Evolutionary conservation across 23 tunicate genomes (phyloP).

Genomic region (Halocynthia aurantium): DNA sequence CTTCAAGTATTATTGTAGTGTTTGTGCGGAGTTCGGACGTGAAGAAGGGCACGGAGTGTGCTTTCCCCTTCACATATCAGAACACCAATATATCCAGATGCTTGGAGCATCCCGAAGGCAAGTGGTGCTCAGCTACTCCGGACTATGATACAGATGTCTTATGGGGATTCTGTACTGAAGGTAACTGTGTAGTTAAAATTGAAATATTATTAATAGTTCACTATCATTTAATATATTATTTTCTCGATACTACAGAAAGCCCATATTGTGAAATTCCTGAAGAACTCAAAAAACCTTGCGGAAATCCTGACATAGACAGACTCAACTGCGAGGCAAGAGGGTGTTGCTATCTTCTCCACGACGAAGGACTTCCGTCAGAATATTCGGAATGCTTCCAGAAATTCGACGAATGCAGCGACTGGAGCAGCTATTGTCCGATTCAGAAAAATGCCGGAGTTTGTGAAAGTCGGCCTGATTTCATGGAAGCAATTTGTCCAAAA

Average conservation of each 20-base stretch:
- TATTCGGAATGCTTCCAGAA: constrained; percentile 55
- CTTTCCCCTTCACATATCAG: constrained; percentile 46
- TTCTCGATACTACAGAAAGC: constrained; percentile 24
- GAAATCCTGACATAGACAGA: constrained; percentile 31
- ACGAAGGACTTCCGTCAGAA: constrained; percentile 30
- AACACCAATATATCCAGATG: constrained; percentile 30
- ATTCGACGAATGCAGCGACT: constrained; percentile 53
- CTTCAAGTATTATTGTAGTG: constrained; percentile 27
- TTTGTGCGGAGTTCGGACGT: constrained; percentile 37
- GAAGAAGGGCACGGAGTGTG: constrained; percentile 50
- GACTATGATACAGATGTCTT: constrained; percentile 28
- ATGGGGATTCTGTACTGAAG: constrained; percentile 73
- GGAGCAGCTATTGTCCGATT: constrained; percentile 35
- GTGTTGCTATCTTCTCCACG: constrained; percentile 46
- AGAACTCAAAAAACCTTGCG: constrained; percentile 62
- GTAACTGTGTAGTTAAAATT: constrained; percentile 17
- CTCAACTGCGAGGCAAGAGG: constrained; percentile 76
- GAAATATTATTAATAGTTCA: neutral
- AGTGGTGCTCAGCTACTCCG: constrained; percentile 54
- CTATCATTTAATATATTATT: neutral
- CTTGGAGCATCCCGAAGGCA: constrained; percentile 23
- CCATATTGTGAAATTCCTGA: constrained; percentile 42
- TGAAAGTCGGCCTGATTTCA: constrained; percentile 9
- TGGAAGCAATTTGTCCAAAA: constrained; percentile 40
- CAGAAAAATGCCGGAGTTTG: constrained; percentile 27